Base-by-base conservation (phyloP, 2,888 invertebrate genomes). In the Andrena hattorfiana region DNA sequence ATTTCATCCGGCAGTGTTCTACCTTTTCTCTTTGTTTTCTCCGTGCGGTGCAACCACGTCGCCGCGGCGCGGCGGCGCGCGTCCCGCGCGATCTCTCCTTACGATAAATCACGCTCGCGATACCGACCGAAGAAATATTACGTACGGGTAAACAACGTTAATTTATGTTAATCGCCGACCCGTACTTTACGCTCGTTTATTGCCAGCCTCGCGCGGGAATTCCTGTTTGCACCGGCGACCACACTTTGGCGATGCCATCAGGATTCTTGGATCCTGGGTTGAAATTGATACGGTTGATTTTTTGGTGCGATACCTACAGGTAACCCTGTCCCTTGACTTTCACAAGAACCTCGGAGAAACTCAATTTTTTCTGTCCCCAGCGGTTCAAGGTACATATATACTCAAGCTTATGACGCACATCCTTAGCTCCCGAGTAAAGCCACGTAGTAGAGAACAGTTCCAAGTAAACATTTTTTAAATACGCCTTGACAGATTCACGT, bases 71-170 rank as follows among this genome's bases (percentile, higher is more conserved):
- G 16, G 54, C 78, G 60, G 63, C 78, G 63, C 26, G 63, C 54
- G 81, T 63, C 67, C 32, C 68, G 54, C 56, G 60, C 68, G 68
- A 76, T 80, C 72, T 66, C 81, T 70, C 26, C 60, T 70, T 42
- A 71, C 69, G 80, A 85, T 87, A 86, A 87, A 85, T 84, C 84
- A 68, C 51, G 23, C 77, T 59, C 35, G 69, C 62, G 66, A 79
- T 86, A 72, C 62, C 63, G 32, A 64, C 20, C 69, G 67, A 67
- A 48, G 54, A 79, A 75, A 75, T 78, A 82, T 87, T 75, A 79
- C 66, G 30, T 56, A 2, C 59, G 54, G 71, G 74, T 85, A 87
- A 86, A 87, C 73, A 87, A 70, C 70, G 56, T 62, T 77, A 84
- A 77, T 81, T 86, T 85, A 86, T 71, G 73, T 71, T 83, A 83